Percentiles rank a stretch among this genome's conserved stretches.
Evolutionary conservation across 2,888 invertebrate genomes (phyloP).

Genomic region (Linnaemya tessellans): DNA sequence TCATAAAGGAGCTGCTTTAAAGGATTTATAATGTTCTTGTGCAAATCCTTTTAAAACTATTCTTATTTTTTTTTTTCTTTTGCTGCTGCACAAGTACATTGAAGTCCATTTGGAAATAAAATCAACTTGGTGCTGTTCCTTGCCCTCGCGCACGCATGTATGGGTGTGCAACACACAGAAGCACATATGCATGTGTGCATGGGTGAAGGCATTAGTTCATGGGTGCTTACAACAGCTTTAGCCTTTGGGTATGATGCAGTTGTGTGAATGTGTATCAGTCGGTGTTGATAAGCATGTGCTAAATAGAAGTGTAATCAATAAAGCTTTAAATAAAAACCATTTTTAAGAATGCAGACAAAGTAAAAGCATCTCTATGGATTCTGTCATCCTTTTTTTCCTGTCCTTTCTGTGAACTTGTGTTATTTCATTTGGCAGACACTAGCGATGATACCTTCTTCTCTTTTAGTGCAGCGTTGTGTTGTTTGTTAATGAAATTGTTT

Average conservation of each 20-base stretch:
- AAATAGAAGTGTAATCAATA: conserved; percentile 4
- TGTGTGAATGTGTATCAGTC: not conserved
- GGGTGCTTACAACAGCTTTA: too few relatives aligned
- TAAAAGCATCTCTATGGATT: not conserved
- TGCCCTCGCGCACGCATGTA: not conserved
- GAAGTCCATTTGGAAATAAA: not conserved
- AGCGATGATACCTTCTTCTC: not conserved
- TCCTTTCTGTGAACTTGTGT: not conserved
- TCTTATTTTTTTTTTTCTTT: not conserved
- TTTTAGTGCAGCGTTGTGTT: not conserved
- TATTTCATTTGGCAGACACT: not conserved
- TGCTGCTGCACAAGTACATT: not conserved
- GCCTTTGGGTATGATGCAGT: too few relatives aligned
- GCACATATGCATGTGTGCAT: too few relatives aligned
- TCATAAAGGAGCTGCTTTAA: not conserved
- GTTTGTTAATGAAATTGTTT: conserved; percentile 9
- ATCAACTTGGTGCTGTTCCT: not conserved
- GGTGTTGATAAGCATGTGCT: conserved; percentile 5
- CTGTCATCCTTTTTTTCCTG: not conserved
- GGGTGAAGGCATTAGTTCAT: too few relatives aligned
- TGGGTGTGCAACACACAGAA: too few relatives aligned
- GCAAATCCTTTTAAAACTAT: conserved; percentile 43
- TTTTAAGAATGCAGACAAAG: conserved; percentile 8
- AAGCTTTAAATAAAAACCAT: conserved; percentile 18
- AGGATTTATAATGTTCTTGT: conserved; percentile 14